Conservation (phyloP, 2,888 invertebrate genomes). For the Tachina grossa region DNA sequence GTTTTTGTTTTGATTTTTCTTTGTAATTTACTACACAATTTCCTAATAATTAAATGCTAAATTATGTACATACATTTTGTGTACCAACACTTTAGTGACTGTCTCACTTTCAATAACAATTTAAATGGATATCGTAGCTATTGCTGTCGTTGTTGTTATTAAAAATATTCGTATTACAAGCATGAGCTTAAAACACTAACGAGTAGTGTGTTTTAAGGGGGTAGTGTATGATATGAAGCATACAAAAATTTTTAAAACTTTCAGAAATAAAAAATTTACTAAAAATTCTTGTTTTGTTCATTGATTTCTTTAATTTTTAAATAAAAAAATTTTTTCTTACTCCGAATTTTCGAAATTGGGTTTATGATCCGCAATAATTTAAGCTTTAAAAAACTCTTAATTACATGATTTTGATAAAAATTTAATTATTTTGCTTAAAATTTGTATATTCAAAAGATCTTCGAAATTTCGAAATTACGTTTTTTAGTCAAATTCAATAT, state of each 20-base stretch:
- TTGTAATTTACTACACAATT: slow-evolving; percentile 55
- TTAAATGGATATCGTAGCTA: slow-evolving; percentile 36
- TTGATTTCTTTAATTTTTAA: no score
- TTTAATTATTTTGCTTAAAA: no score
- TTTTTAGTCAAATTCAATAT: no score
- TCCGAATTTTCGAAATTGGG: background rate
- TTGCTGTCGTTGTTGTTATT: background rate
- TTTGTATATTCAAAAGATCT: no score
- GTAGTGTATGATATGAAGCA: background rate
- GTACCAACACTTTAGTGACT: slow-evolving; percentile 45
- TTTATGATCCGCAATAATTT: background rate
- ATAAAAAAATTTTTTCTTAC: no score
- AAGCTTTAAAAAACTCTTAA: no score
- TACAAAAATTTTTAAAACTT: no score
- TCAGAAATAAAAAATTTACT: no score
- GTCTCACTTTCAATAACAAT: slow-evolving; percentile 61
- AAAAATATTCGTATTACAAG: slow-evolving; percentile 11
- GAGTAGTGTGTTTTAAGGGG: background rate
- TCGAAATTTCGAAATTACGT: no score
- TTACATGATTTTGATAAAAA: no score
- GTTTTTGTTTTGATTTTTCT: slow-evolving; percentile 17
- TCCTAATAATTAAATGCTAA: slow-evolving; percentile 69
- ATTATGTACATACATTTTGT: slow-evolving; percentile 63
- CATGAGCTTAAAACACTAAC: background rate
- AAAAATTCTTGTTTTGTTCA: no score